Evolutionary conservation across 2,888 invertebrate species (phyloP), one percentile per base, ranked within the genome.

Genomic region (Macrophya annulata): DNA sequence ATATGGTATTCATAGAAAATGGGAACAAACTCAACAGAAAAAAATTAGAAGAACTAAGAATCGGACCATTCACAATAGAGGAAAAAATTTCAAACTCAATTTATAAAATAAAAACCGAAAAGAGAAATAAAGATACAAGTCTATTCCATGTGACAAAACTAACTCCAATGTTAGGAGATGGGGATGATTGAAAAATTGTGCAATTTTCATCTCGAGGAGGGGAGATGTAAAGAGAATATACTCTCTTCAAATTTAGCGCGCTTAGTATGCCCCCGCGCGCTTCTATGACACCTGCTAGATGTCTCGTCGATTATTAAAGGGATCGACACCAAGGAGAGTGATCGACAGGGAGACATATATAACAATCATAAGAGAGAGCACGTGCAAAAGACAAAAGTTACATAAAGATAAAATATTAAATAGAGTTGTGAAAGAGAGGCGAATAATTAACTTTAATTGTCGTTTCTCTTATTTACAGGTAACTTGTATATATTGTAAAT

Each of bases 161-260:
- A 87, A 87, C 86, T 86, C 88, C 88, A 88, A 86, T 82, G 59
- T 21, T 86, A 87, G 76, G 6, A 31, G 84, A 55, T 31, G 65
- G 17, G 71, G 55, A 84, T 21, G 40, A 59, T 12, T 59, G 51
- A 51, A 31, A 55, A 77, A 77, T 77, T 51, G 76, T 77, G 77
- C 51, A 77, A 72, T 76, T 71, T 84, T 51, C 40, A 17, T 84
- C 84, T 51, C 76, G 59, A 40, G 15, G 84, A 71, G 84, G 74
- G 84, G 84, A 31, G 31, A 31, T 31, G 31, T 31, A 31, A 31
- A 31, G 31, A 31, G 31, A 31, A 31, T 31, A 31, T 31, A 31
- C 31, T 31, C 31, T 81, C 84, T 86, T 72, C 79, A 84, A 83
- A 85, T 59, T 68, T 77, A 83, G 83, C 86, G 86, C 86, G 86